These are phyloP conservation scores for Netelia melanura DNA, from an alignment of 2,888 invertebrate genomes.

Conservation along the genomic window DNA sequence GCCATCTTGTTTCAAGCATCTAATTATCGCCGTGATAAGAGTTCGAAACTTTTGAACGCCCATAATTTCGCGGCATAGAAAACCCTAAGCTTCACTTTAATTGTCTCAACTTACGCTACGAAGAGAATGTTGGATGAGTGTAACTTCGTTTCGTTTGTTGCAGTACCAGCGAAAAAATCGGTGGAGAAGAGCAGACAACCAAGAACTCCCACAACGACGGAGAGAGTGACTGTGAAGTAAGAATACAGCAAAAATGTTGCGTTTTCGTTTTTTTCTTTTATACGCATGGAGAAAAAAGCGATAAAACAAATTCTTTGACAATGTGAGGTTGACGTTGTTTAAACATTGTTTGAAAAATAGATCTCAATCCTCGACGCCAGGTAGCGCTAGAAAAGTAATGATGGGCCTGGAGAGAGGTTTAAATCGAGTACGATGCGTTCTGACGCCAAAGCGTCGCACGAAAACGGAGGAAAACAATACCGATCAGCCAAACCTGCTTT, in stretches of 20 bases:
- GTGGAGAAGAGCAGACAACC: conserved; percentile 72
- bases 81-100: conserved; percentile 9
- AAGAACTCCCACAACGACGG: conserved; percentile 73
- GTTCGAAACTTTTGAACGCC: conserved; percentile 78
- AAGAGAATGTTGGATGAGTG: background rate
- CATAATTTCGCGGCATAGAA: conserved; percentile 73
- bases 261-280: conserved; percentile 5
- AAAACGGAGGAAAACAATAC: conserved; percentile 81
- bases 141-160: conserved; percentile 51
- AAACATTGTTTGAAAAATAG: conserved; percentile 21
- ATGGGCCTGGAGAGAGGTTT: conserved; percentile 90
- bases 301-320: background rate
- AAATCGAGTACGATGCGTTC: conserved; percentile 88
- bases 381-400: conserved; percentile 87
- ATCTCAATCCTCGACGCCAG: conserved; percentile 82
- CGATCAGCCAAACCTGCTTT: conserved; percentile 84
- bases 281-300: too few relatives aligned
- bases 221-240: conserved; percentile 40
- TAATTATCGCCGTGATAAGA: conserved; percentile 67
- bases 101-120: background rate
- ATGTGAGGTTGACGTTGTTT: background rate
- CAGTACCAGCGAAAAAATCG: conserved; percentile 78
- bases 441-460: conserved; percentile 88
- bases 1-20: conserved; percentile 13
- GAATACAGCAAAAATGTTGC: background rate